Base-by-base conservation (phyloP, 92 coral and sea anemone genomes). In the Hydrozoanthus gracilis region DNA sequence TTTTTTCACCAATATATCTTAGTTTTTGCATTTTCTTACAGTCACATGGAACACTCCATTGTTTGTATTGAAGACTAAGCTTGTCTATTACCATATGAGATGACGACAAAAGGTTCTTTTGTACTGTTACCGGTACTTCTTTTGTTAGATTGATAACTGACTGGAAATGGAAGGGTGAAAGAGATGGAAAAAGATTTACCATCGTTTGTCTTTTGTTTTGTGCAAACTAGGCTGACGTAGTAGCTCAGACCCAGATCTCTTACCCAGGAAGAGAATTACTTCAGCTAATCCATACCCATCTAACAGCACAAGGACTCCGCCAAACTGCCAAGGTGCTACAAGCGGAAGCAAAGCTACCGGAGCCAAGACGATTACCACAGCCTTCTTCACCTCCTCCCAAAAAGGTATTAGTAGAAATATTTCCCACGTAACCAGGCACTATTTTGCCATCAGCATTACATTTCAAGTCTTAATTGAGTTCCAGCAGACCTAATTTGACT, bases 221-320 rank as follows among this genome's bases (percentile, higher is more conserved):
- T 13, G 3, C 13, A 13, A 67, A 51, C 3, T 73, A 96, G 99
- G 99, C 99, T 12, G 96, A 95, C 62, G 98, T 96, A 56, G 99
- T 96, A 14, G 98, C 99, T 0, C 98, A 96, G 75, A 96, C 99
- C 0, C 92, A 88, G 70, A 96, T 96, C n/a, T 89, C 98, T 4
- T 96, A 93, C 64, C 99, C 99, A 1, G 94, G 87, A 67, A 92
- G 93, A 62, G 99, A 96, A 49, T 86, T 96, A 16, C 84, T 96
- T 4, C 99, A 94, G 65, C 93, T 96, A 44, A 73, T 95, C 20
- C 86, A 93, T 79, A 82, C 91, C 47, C 98, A 96, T 51, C 91
- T 96, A 44, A 54, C 65, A 44, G 69, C 92, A 11, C 4, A 51
- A 96, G 98, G 99, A 8, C 92, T 96, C 50, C 82, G 76, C 7